Evolutionary conservation across 2,888 invertebrate species (phyloP), one percentile per base, ranked within the genome.

Genomic region (Meghimatium bilineatum): DNA sequence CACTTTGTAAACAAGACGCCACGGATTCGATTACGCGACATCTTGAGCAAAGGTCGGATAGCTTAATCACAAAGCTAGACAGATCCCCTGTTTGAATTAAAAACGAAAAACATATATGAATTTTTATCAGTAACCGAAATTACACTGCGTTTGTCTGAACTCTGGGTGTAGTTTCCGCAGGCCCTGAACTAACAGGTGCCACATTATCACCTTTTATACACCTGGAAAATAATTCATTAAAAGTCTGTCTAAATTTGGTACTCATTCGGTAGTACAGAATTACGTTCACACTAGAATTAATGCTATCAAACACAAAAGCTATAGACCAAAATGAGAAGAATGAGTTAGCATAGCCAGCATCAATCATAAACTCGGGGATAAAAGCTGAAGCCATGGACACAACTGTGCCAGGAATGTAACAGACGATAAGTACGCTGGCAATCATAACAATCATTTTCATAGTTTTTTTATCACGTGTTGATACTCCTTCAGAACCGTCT

Each of bases 181-280:
- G 8, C 3, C n/a, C n/a, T 1, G 60, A 10, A n/a, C n/a, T 17
- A 6, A 23, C n/a, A 1, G 26, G 6, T 10, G 60, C 3, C 12
- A 17, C 29, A n/a, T n/a, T n/a, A 12, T 44, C 12, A 2, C 29
- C 74, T 74, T 49, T 52, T 12, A 32, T 32, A 26, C 52, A 74
- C 32, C 6, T 14, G 10, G 74, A 32, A 14, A 74, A 74, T 2
- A 74, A 0, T 20, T 74, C 60, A 26, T 77, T 34, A 26, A 71
- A 72, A 12, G 60, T 80, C 29, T 72, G 52, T 34, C 80, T 52
- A 36, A 56, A 80, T 52, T 80, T 80, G 32, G 80, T 80, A 56
- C 80, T 80, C 80, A 80, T 80, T 2, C 44, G 52, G 36, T 56
- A 71, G 32, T 80, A 80, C 56, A 80, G 69, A 29, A 80, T 34